phyloP scores from a whole-genome alignment of 2,888 invertebrate genomes.

The Ommatoiulus sabulosus region DNA sequence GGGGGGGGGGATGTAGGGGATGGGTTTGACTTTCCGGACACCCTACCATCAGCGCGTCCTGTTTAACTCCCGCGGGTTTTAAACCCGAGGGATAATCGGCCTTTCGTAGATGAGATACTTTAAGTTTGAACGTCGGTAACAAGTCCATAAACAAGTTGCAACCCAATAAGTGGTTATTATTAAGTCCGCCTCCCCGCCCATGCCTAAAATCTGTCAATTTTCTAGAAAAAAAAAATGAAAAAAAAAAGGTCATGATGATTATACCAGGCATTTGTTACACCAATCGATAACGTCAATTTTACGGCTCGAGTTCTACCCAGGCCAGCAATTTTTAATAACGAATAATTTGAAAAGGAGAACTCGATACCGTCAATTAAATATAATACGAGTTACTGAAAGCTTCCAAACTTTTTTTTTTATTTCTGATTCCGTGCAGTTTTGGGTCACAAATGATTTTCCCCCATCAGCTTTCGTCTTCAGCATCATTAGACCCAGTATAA shows the following conservation, averaged over 20 bases:
- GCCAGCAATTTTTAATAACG: slow-evolving; percentile 41
- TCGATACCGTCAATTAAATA: slow-evolving; percentile 44
- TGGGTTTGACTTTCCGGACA: too few species aligned
- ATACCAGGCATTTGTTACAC: neutral
- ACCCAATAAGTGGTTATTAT: slow-evolving; percentile 34
- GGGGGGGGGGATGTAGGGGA: too few species aligned
- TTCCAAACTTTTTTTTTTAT: neutral
- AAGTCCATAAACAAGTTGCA: neutral
- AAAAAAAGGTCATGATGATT: neutral
- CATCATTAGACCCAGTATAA: slow-evolving; percentile 15
- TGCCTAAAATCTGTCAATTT: slow-evolving; percentile 30
- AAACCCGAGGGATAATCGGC: too few species aligned
- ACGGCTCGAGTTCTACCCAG: neutral
- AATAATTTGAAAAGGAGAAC: slow-evolving; percentile 35
- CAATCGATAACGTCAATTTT: slow-evolving; percentile 27
- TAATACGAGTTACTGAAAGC: slow-evolving; percentile 32
- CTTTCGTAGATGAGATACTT: neutral
- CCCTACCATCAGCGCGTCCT: too few species aligned
- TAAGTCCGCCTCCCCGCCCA: neutral
- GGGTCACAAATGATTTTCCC: slow-evolving; percentile 26
- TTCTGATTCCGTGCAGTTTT: neutral
- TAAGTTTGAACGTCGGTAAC: neutral
- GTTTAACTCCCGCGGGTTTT: too few species aligned
- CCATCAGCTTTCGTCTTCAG: neutral
- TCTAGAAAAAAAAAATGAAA: neutral